A percentile compares a stretch with the other conserved stretches of the same genome.
Conservation (phyloP, 2,113 vertebrate species). For the Microtus montanus region DNA sequence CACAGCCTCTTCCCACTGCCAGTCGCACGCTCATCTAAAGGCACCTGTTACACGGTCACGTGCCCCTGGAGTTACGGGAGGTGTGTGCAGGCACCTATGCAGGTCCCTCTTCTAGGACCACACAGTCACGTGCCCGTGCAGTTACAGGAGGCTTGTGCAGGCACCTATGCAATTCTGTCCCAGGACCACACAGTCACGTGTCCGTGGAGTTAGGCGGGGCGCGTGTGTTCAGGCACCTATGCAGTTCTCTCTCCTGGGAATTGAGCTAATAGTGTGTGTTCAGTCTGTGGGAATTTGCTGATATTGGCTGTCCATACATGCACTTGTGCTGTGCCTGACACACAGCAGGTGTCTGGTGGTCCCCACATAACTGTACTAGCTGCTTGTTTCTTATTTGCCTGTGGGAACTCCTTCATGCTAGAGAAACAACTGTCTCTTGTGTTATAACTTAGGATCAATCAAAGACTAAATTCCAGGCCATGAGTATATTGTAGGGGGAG, state of each 20-base stretch:
- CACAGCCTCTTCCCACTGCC: background rate
- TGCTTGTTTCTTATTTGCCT: constrained; percentile 26
- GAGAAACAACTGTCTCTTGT: constrained; percentile 23
- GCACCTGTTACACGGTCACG: background rate
- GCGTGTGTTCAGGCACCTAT: background rate
- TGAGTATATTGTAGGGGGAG: background rate
- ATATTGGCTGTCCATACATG: constrained; percentile 2
- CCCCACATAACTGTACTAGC: background rate
- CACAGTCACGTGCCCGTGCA: background rate
- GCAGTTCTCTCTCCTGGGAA: background rate
- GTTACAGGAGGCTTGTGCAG: background rate
- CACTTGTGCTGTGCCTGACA: constrained; percentile 3
- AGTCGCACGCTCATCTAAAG: background rate
- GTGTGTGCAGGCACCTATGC: background rate
- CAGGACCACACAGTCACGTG: background rate
- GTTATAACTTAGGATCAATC: constrained; percentile 1
- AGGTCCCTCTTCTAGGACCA: background rate
- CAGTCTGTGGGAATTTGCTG: constrained; percentile 30
- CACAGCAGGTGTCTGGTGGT: background rate
- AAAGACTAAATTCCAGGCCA: constrained; percentile 30
- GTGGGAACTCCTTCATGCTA: constrained; percentile 35
- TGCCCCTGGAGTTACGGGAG: background rate
- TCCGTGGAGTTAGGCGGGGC: background rate
- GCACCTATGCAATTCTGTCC: background rate
- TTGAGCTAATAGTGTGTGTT: constrained; percentile 38